phyloP scores from a whole-genome alignment of 1,140 invertebrate genomes.

The Macrobrachium rosenbergii region DNA sequence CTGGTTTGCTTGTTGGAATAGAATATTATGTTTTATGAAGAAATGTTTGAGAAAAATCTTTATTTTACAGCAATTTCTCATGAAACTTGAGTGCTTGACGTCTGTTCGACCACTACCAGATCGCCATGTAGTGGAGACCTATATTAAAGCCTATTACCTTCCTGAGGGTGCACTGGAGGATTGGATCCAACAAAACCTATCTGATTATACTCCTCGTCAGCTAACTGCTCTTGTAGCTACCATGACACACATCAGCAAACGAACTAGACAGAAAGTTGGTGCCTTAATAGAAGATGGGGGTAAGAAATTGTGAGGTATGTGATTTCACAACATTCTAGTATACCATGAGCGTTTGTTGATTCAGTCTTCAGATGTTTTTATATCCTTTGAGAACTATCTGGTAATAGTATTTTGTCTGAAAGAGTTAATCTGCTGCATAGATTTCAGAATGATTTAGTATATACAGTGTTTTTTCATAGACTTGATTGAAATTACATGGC shows the following conservation, averaged over 20 bases:
- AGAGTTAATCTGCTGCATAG: too few relatives aligned
- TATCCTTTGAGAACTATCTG: too few relatives aligned
- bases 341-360: too few relatives aligned
- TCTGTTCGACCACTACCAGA: conserved; percentile 85
- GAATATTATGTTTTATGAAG: background rate
- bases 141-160: conserved; percentile 97
- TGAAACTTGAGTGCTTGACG: conserved; percentile 90
- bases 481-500: too few relatives aligned
- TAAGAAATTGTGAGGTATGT: conserved; percentile 8
- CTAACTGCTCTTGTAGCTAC: conserved; percentile 86
- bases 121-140: conserved; percentile 91
- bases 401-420: too few relatives aligned
- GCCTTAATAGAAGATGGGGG: conserved; percentile 78
- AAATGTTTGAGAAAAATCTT: background rate
- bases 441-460: too few relatives aligned
- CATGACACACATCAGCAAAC: conserved; percentile 90
- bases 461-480: too few relatives aligned
- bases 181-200: conserved; percentile 86
- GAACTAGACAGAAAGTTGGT: conserved; percentile 82
- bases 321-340: too few relatives aligned
- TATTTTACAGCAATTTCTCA: conserved; percentile 83
- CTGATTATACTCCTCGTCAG: conserved; percentile 92
- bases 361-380: too few relatives aligned
- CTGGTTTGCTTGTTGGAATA: background rate
- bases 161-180: conserved; percentile 88